A percentile compares a stretch with the other conserved stretches of the same genome.
Conservation (phyloP, 2,888 invertebrate species). For the Halictus ligatus region DNA sequence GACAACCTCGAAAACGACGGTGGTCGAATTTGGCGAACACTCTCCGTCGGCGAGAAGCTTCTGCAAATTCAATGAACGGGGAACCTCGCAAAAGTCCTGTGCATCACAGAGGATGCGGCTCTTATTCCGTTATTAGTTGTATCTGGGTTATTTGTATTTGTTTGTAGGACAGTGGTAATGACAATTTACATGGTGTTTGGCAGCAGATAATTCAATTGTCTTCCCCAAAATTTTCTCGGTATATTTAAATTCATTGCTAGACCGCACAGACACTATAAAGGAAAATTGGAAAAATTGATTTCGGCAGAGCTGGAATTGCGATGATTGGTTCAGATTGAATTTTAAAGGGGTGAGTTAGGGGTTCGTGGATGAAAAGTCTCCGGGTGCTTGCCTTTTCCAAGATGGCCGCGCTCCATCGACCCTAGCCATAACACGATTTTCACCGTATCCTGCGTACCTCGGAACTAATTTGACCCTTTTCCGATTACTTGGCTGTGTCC, state of each 20-base stretch:
- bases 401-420: background rate
- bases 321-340: background rate
- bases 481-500: constrained; percentile 56
- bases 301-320: background rate
- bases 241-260: too few relatives aligned
- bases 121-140: background rate
- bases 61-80: background rate
- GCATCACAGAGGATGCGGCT: too few relatives aligned
- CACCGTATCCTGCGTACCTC: background rate
- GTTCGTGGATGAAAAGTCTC: background rate
- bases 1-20: background rate
- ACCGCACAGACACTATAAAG: too few relatives aligned
- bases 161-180: background rate
- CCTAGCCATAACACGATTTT: background rate
- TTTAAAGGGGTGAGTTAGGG: background rate
- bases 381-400: background rate
- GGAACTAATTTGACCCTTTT: constrained; percentile 4
- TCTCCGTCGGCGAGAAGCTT: background rate
- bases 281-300: background rate
- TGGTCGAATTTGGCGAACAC: background rate
- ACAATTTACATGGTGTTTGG: too few relatives aligned
- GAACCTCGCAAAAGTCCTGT: background rate
- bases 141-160: background rate
- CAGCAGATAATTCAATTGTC: too few relatives aligned
- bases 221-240: too few relatives aligned